A percentile compares a stretch with the other conserved stretches of the same genome.
Conservation (phyloP, 2,888 invertebrate genomes). For the Panopea generosa region DNA sequence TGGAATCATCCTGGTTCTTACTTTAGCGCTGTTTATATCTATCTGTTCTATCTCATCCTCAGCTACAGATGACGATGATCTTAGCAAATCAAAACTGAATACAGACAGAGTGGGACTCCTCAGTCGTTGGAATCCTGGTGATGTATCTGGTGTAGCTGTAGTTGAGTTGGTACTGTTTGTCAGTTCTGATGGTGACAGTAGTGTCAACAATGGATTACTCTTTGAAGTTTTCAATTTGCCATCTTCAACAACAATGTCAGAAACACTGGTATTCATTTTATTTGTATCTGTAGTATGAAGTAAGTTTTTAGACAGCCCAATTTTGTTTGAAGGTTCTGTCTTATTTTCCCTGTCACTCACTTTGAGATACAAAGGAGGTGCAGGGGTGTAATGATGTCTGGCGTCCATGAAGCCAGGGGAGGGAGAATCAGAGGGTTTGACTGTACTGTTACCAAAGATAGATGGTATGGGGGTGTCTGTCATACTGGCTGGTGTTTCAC, state of each 20-base stretch:
- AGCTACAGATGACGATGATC: neutral
- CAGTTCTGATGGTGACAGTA: no score
- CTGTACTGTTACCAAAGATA: conserved; percentile 16
- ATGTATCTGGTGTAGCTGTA: conserved; percentile 25
- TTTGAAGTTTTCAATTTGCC: no score
- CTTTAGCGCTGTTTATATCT: no score
- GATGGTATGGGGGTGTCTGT: neutral
- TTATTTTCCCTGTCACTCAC: neutral
- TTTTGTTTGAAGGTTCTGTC: no score
- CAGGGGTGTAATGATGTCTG: conserved; percentile 44
- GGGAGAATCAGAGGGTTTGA: conserved; percentile 9
- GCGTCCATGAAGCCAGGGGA: conserved; percentile 28
- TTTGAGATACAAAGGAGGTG: conserved; percentile 26
- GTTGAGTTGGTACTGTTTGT: no score
- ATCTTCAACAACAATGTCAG: no score
- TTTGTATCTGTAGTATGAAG: no score
- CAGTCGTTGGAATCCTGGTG: conserved; percentile 8
- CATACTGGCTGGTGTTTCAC: neutral
- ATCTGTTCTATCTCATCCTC: no score
- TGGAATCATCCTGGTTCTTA: neutral
- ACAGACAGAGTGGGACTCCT: conserved; percentile 30
- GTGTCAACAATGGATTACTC: no score
- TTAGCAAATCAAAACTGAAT: conserved; percentile 26
- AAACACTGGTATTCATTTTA: no score
- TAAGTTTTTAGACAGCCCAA: no score